Evolutionary conservation across 2,797 vertebrate species (phyloP).

Genomic region (Halcyon chelicuti): DNA sequence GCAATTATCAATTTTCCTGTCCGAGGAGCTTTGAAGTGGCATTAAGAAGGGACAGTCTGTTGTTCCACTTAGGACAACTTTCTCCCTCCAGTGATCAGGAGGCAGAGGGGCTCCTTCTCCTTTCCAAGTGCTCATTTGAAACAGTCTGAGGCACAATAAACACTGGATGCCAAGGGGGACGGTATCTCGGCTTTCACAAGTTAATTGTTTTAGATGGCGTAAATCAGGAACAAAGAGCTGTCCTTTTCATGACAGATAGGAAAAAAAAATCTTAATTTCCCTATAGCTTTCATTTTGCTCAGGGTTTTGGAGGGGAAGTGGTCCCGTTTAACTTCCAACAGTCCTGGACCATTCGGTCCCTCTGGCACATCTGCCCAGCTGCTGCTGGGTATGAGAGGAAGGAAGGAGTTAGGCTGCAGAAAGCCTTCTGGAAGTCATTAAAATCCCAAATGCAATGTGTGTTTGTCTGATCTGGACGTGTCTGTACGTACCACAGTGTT

Average conservation of each 20-base stretch:
- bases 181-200: neutral
- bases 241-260: neutral
- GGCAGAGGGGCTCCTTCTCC: conserved; percentile 10
- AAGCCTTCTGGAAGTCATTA: neutral
- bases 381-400: neutral
- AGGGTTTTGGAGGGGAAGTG: neutral
- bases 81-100: neutral
- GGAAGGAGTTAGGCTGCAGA: neutral
- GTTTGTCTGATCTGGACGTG: neutral
- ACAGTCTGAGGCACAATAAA: conserved; percentile 11
- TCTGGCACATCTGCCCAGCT: neutral
- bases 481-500: accelerated
- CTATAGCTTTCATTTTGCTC: neutral
- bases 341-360: neutral
- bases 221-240: conserved; percentile 27
- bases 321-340: neutral
- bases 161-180: conserved; percentile 20
- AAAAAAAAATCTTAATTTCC: neutral
- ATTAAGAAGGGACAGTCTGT: conserved; percentile 56
- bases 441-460: neutral
- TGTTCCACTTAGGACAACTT: conserved; percentile 47
- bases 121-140: conserved; percentile 33
- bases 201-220: conserved; percentile 45
- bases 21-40: conserved; percentile 69
- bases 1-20: conserved; percentile 72